A percentile compares a stretch with the other conserved stretches of the same genome.
Conservation (phyloP, 1,140 invertebrate species). For the Drosophila punjabiensis region DNA sequence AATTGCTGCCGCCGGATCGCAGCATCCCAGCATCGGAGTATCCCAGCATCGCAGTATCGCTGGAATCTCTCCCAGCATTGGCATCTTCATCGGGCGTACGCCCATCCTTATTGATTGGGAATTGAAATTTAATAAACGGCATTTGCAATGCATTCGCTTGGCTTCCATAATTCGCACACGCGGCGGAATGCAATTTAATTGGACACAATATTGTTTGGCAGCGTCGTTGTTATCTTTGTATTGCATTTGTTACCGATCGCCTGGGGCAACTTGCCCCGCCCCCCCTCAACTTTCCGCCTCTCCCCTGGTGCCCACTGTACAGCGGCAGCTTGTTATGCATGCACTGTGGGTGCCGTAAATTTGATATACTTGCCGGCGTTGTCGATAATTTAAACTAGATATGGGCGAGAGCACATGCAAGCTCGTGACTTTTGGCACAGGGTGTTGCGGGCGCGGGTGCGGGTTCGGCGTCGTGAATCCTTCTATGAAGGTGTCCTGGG, state of each 20-base stretch:
- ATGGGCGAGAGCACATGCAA: constrained; percentile 35
- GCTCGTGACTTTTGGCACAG: constrained; percentile 60
- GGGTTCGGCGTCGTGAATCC: neutral
- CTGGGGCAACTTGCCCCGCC: neutral
- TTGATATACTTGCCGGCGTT: constrained; percentile 72
- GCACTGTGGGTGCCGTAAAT: constrained; percentile 68
- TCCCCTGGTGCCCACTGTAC: constrained; percentile 2
- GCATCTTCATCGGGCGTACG: constrained; percentile 18
- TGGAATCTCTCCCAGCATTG: neutral
- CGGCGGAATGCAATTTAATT: constrained; percentile 75
- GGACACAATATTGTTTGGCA: constrained; percentile 68
- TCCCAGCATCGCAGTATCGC: neutral
- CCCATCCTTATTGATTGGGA: constrained; percentile 56
- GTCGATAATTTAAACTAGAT: constrained; percentile 76
- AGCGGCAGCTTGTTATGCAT: constrained; percentile 47
- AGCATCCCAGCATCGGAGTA: neutral
- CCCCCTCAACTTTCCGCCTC: neutral
- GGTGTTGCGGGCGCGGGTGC: no score
- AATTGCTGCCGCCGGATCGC: constrained; percentile 46
- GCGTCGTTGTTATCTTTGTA: constrained; percentile 63
- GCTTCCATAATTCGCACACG: constrained; percentile 65
- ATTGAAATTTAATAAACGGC: constrained; percentile 76
- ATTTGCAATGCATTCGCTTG: constrained; percentile 41
- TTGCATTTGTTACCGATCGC: constrained; percentile 48
- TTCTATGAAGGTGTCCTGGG: constrained; percentile 12